phyloP scores from a whole-genome alignment of 2,888 invertebrate species.

The Lathronympha strigana region DNA sequence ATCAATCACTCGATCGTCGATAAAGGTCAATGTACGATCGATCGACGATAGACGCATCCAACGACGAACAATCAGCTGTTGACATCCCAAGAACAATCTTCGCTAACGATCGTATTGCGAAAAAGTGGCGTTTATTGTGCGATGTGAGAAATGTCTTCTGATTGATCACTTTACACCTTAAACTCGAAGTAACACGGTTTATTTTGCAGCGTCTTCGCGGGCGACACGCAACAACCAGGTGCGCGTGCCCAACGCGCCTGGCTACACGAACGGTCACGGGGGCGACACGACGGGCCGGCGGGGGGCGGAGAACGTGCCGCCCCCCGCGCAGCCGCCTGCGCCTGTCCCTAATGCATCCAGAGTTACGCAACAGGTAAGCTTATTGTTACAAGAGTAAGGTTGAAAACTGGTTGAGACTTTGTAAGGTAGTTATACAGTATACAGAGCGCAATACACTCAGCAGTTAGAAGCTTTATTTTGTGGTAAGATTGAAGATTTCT shows the following conservation, averaged over 20 bases:
- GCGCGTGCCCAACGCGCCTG: constrained; percentile 82
- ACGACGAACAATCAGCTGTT: too few relatives aligned
- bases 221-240: constrained; percentile 81
- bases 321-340: constrained; percentile 76
- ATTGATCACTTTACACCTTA: not conserved
- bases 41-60: too few relatives aligned
- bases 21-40: too few relatives aligned
- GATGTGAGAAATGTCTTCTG: not conserved
- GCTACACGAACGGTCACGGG: constrained; percentile 84
- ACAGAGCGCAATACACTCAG: not conserved
- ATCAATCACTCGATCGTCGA: not conserved
- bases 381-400: not conserved
- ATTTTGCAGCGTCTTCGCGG: constrained; percentile 58
- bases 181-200: not conserved
- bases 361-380: constrained; percentile 74
- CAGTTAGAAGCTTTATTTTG: not conserved
- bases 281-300: constrained; percentile 84
- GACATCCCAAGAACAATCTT: not conserved
- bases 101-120: not conserved
- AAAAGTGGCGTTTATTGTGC: not conserved
- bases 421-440: not conserved
- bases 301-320: constrained; percentile 86
- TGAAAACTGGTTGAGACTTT: not conserved
- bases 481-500: too few relatives aligned
- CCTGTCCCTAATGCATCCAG: constrained; percentile 63